Evolutionary conservation across 2,113 vertebrate genomes (phyloP).

Genomic region (Genyomyrus donnyi): DNA sequence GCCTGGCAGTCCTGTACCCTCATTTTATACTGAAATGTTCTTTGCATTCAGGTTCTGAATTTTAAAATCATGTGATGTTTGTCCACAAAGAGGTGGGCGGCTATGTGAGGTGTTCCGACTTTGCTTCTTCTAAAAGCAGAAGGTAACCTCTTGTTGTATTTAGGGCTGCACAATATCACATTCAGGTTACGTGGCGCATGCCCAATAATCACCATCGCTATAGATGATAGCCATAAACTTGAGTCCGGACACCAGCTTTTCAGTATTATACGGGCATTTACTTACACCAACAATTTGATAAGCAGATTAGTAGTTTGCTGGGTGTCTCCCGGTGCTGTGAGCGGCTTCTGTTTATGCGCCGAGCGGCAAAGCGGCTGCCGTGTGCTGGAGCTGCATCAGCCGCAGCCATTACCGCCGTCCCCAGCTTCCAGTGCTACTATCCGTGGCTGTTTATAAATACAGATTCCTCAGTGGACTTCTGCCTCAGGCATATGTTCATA

Average conservation of each 20-base stretch:
- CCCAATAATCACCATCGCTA: not conserved
- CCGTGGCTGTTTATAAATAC: not conserved
- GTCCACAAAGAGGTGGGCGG: not conserved
- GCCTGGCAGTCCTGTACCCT: conserved; percentile 22
- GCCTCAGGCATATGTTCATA: not conserved
- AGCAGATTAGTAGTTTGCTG: conserved; percentile 28
- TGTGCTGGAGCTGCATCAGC: not conserved
- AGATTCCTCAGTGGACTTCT: not conserved
- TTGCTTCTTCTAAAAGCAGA: not conserved
- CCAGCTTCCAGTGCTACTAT: not conserved
- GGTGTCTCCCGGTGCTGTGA: conserved; percentile 23
- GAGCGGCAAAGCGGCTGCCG: not conserved
- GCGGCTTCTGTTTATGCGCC: conserved; percentile 19
- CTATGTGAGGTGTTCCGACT: not conserved
- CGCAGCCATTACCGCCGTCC: not conserved
- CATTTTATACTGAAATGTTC: not conserved
- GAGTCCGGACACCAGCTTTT: not conserved
- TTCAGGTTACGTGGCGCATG: not conserved
- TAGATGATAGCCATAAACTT: not conserved
- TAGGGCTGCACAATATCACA: not conserved
- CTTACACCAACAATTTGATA: not conserved
- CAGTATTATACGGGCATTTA: not conserved
- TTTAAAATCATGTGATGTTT: not conserved
- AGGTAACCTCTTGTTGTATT: not conserved
- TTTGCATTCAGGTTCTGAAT: not conserved